phyloP scores from a whole-genome alignment of 2,888 invertebrate species.

The Sphecodes monilicornis region DNA sequence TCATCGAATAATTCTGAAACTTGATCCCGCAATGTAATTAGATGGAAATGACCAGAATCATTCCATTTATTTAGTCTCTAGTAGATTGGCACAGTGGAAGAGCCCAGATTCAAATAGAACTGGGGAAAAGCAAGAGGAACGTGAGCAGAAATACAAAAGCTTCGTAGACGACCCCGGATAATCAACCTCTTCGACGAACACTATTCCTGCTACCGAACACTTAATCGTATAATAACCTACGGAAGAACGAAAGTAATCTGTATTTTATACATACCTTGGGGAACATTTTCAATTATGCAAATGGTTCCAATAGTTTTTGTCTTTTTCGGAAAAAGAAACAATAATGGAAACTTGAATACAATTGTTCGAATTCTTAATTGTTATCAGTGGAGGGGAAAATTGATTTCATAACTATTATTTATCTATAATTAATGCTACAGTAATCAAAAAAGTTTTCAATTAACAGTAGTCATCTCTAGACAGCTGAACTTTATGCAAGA shows the following conservation, averaged over 20 bases:
- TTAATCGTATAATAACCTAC: slow-evolving; percentile 2
- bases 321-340: not conserved
- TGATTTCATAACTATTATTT: no score
- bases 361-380: not conserved
- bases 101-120: slow-evolving; percentile 43
- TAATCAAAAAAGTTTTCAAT: no score
- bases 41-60: slow-evolving; percentile 27
- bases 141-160: slow-evolving; percentile 55
- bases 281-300: not conserved
- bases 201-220: slow-evolving; percentile 26
- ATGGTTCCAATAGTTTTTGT: not conserved
- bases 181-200: slow-evolving; percentile 33
- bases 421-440: no score
- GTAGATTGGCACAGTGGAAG: slow-evolving; percentile 25
- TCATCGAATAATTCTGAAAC: not conserved
- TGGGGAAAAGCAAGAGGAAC: slow-evolving; percentile 33
- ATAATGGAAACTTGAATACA: not conserved
- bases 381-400: no score
- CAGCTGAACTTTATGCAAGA: no score
- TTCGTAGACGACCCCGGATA: slow-evolving; percentile 19
- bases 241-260: slow-evolving; percentile 8
- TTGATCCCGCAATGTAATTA: not conserved
- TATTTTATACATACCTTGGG: no score
- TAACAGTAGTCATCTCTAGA: no score
- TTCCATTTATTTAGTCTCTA: slow-evolving; percentile 32